These are phyloP conservation scores for Bombus picipes DNA, from an alignment of 1,140 invertebrate species.

Conservation along the genomic window DNA sequence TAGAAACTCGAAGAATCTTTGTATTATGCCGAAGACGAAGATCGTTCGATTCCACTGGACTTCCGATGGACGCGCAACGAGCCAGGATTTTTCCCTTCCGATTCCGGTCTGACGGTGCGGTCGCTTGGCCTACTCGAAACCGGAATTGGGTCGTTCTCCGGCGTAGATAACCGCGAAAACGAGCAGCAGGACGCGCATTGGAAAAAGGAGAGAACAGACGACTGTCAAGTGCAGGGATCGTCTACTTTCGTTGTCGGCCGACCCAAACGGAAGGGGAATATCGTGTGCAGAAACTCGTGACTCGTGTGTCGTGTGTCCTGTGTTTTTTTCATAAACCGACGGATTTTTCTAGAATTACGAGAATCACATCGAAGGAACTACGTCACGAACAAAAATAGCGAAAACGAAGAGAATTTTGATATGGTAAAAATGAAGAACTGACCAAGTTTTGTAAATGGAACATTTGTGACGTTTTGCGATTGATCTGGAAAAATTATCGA, in stretches of 20 bases:
- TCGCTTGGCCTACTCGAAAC: conserved; percentile 76
- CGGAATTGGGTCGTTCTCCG: conserved; percentile 77
- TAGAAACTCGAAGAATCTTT: background rate
- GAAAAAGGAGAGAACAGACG: conserved; percentile 49
- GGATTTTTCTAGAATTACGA: background rate
- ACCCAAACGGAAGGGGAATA: conserved; percentile 33
- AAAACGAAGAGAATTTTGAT: no score
- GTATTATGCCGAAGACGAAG: background rate
- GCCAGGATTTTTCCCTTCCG: conserved; percentile 44
- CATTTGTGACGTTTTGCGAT: no score
- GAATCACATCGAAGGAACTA: background rate
- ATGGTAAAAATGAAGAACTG: no score
- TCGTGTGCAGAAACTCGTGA: background rate
- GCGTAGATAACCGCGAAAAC: conserved; percentile 76
- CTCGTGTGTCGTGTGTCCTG: background rate
- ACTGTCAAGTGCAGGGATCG: conserved; percentile 56
- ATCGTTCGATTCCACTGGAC: background rate
- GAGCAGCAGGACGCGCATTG: conserved; percentile 13
- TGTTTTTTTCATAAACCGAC: background rate
- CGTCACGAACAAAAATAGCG: no score
- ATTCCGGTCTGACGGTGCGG: conserved; percentile 60
- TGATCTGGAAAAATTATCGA: no score
- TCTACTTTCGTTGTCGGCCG: conserved; percentile 80
- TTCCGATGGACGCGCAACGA: background rate
- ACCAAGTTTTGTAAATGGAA: no score